phyloP scores from a whole-genome alignment of 2,888 invertebrate genomes.

The Meteorus cinctellus region DNA sequence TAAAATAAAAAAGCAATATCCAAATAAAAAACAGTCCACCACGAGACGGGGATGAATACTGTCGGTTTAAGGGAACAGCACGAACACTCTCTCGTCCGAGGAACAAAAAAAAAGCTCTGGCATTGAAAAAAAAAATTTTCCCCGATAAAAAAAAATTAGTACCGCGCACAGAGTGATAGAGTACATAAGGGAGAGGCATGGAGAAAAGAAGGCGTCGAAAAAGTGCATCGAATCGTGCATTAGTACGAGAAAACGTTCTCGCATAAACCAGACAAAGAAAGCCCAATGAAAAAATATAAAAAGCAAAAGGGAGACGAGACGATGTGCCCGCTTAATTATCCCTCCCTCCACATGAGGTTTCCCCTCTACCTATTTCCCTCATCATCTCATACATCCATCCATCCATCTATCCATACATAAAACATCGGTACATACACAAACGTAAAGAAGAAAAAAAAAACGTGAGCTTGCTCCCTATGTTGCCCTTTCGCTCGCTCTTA shows the following conservation, averaged over 20 bases:
- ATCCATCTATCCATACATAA: background rate
- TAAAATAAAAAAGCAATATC: background rate
- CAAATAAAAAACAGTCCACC: background rate
- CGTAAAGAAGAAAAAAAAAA: background rate
- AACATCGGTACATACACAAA: background rate
- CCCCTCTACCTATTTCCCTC: constrained; percentile 20
- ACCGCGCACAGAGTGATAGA: background rate
- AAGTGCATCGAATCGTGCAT: constrained; percentile 40
- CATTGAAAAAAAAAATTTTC: background rate
- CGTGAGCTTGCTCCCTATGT: constrained; percentile 18
- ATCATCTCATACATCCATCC: background rate
- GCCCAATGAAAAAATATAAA: constrained; percentile 27
- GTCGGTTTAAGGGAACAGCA: background rate
- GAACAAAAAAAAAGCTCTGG: background rate
- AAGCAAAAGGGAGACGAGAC: constrained; percentile 46
- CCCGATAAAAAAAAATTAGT: background rate
- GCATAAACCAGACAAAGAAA: background rate
- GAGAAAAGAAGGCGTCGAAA: constrained; percentile 45
- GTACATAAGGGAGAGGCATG: background rate
- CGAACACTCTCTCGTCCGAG: background rate
- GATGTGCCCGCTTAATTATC: constrained; percentile 72
- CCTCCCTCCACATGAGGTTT: constrained; percentile 52
- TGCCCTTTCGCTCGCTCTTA: constrained; percentile 7
- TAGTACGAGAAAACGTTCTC: constrained; percentile 10
- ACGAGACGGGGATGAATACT: background rate